phyloP scores from a whole-genome alignment of 2,797 vertebrate genomes.

The Chelon auratus region DNA sequence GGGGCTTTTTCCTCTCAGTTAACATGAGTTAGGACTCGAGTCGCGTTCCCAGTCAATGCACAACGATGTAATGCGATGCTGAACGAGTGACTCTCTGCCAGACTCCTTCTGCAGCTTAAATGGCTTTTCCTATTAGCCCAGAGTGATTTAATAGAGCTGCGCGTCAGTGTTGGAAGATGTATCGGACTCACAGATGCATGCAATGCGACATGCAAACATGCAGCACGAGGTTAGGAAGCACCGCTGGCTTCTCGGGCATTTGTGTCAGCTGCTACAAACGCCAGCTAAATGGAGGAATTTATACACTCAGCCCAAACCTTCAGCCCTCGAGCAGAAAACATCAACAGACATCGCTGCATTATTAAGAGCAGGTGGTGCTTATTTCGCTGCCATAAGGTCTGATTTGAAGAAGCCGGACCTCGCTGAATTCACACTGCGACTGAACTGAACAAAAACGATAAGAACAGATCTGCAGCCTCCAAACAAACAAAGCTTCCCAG shows the following conservation, averaged over 20 bases:
- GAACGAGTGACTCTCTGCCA: slow-evolving; percentile 31
- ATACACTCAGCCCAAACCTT: too few relatives aligned
- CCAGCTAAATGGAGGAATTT: background rate
- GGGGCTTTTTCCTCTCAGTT: slow-evolving; percentile 58
- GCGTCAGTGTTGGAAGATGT: slow-evolving; percentile 8
- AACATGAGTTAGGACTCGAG: slow-evolving; percentile 40
- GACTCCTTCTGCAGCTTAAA: slow-evolving; percentile 40
- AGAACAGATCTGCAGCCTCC: too few relatives aligned
- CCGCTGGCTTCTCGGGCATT: background rate
- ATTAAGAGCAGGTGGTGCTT: slow-evolving; percentile 10
- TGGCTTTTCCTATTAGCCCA: slow-evolving; percentile 43
- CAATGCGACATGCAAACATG: background rate
- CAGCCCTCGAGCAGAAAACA: slow-evolving; percentile 17
- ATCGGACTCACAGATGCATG: background rate
- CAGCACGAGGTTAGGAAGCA: background rate
- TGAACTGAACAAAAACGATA: too few relatives aligned
- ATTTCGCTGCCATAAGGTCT: too few relatives aligned
- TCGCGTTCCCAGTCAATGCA: slow-evolving; percentile 47
- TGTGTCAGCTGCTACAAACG: slow-evolving; percentile 24
- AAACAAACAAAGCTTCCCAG: too few relatives aligned
- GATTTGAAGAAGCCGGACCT: too few relatives aligned
- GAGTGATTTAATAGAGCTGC: slow-evolving; percentile 33
- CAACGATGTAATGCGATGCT: slow-evolving; percentile 52
- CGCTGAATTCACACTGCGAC: too few relatives aligned
- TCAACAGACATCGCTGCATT: slow-evolving; percentile 25